Evolutionary conservation across 37 sponge, comb jelly and placozoan species (phyloP).

Genomic region (Halichondria panicea): DNA sequence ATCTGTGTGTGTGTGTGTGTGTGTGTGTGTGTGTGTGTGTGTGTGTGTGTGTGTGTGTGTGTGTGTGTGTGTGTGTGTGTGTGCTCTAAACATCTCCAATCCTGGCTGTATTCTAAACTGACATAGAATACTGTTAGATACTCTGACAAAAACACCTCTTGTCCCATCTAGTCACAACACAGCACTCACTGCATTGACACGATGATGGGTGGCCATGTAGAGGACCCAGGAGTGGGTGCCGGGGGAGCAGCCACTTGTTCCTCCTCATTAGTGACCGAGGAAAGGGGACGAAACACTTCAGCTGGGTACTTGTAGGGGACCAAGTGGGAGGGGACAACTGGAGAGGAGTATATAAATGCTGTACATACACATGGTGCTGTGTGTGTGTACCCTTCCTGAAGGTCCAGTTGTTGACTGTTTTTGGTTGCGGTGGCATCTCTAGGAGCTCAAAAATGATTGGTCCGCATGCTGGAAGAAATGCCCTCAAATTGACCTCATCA

Average conservation of each 20-base stretch:
- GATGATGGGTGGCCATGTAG: slow-evolving; percentile 25
- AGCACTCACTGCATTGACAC: slow-evolving; percentile 45
- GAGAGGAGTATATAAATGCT: neutral
- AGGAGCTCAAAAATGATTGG: slow-evolving; percentile 70
- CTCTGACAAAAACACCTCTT: no score
- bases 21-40: neutral
- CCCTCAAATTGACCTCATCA: slow-evolving; percentile 86
- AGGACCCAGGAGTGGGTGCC: slow-evolving; percentile 17
- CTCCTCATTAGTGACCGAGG: slow-evolving; percentile 1
- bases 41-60: no score
- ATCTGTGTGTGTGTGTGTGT: slow-evolving; percentile 1
- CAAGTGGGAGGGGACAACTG: neutral
- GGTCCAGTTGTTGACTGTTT: slow-evolving; percentile 69
- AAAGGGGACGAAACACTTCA: slow-evolving; percentile 3
- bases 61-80: neutral
- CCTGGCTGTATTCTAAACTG: no score
- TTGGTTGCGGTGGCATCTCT: slow-evolving; percentile 78
- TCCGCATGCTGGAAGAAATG: slow-evolving; percentile 58
- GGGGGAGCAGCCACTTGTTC: slow-evolving; percentile 1
- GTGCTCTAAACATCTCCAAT: no score
- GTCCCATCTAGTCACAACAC: no score
- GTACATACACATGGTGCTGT: no score
- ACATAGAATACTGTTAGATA: no score
- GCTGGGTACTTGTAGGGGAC: slow-evolving; percentile 9
- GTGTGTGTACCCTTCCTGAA: slow-evolving; percentile 65